phyloP scores from a whole-genome alignment of 2,888 invertebrate genomes.

The Eristalis pertinax region DNA sequence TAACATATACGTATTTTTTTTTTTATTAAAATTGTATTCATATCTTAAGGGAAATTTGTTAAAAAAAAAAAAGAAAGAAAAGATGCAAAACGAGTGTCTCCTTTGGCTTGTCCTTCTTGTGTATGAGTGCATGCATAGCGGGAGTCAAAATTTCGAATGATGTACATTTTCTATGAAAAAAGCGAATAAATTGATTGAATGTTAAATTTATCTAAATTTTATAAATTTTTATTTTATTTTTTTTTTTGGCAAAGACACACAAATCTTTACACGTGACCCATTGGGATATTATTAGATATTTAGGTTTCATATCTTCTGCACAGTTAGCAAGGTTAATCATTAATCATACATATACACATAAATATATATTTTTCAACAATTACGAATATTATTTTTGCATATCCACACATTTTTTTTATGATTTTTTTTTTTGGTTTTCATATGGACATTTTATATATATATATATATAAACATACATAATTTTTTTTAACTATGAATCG shows the following conservation, averaged over 20 bases:
- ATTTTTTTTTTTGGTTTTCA: slow-evolving; percentile 28
- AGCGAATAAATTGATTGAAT: neutral
- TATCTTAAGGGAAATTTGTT: slow-evolving; percentile 47
- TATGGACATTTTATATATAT: slow-evolving; percentile 37
- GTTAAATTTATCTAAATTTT: slow-evolving; percentile 62
- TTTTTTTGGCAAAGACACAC: slow-evolving; percentile 33
- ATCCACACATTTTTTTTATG: slow-evolving; percentile 48
- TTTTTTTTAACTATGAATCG: slow-evolving; percentile 46
- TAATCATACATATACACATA: neutral
- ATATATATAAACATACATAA: slow-evolving; percentile 10
- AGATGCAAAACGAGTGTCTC: neutral
- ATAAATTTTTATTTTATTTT: slow-evolving; percentile 56
- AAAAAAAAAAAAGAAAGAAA: slow-evolving; percentile 23
- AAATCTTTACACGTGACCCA: slow-evolving; percentile 6
- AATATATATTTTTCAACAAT: slow-evolving; percentile 7
- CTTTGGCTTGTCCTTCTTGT: neutral
- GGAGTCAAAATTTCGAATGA: neutral
- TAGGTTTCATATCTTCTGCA: slow-evolving; percentile 8
- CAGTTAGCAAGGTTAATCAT: slow-evolving; percentile 21
- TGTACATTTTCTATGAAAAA: slow-evolving; percentile 68
- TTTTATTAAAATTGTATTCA: slow-evolving; percentile 2
- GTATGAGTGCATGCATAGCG: neutral
- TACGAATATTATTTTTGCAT: slow-evolving; percentile 41
- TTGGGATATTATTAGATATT: slow-evolving; percentile 52
- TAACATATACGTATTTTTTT: slow-evolving; percentile 13